phyloP scores from a whole-genome alignment of 1,140 invertebrate species.

The Acarapis woodi region DNA sequence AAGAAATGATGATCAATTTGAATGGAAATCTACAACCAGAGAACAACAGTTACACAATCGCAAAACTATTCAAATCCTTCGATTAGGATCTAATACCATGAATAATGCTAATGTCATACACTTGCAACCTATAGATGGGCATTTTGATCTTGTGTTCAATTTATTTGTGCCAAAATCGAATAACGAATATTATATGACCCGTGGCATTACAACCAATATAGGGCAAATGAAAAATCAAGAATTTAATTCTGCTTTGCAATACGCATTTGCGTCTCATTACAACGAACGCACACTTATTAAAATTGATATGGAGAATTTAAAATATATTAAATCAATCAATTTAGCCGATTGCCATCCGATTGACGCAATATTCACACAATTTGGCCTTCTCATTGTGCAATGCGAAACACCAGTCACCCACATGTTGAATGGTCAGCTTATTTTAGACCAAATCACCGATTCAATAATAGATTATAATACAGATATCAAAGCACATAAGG shows the following conservation, averaged over 20 bases:
- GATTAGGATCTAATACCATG: conserved; percentile 30
- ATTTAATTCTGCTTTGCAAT: conserved; percentile 14
- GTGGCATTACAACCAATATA: neutral
- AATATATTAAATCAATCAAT: conserved; percentile 40
- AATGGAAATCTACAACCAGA: neutral
- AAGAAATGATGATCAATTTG: neutral
- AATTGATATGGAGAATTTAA: conserved; percentile 38
- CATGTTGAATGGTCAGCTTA: conserved; percentile 22
- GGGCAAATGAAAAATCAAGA: neutral
- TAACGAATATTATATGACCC: neutral
- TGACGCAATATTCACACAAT: conserved; percentile 34
- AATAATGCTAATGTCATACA: conserved; percentile 40
- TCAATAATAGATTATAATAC: conserved; percentile 23
- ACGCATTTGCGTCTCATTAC: conserved; percentile 42
- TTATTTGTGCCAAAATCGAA: conserved; percentile 7
- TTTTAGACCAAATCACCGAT: conserved; percentile 45
- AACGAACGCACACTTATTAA: conserved; percentile 43
- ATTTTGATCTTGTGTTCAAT: conserved; percentile 36
- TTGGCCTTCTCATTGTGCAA: conserved; percentile 23
- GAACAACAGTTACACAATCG: conserved; percentile 8
- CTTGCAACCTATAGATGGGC: conserved; percentile 43
- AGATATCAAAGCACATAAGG: conserved; percentile 7
- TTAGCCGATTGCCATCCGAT: conserved; percentile 38
- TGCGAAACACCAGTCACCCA: conserved; percentile 10
- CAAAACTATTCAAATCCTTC: conserved; percentile 39